phyloP scores from a whole-genome alignment of 2,888 invertebrate genomes.

The Panopea generosa region DNA sequence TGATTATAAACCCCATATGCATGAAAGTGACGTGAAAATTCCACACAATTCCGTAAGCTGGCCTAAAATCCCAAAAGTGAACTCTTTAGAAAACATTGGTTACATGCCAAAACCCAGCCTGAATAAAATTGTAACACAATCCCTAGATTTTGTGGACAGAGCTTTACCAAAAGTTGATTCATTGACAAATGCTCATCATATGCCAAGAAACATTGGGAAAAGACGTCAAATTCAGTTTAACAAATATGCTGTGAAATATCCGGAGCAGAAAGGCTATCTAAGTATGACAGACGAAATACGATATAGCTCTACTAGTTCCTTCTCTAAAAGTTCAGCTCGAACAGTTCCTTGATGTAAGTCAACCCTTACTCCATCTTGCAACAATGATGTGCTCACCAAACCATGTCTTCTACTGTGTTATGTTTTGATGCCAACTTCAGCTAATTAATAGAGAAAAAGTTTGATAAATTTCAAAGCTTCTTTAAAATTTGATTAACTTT shows the following conservation, averaged over 20 bases:
- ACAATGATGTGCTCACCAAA: no score
- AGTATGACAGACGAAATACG: constrained; percentile 54
- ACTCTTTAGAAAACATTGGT: constrained; percentile 87
- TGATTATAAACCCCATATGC: constrained; percentile 64
- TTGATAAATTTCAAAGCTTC: no score
- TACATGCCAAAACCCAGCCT: constrained; percentile 89
- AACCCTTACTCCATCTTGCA: constrained; percentile 30
- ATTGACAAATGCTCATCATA: constrained; percentile 69
- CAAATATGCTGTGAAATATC: constrained; percentile 51
- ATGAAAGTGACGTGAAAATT: constrained; percentile 56
- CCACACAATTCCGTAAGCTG: constrained; percentile 47
- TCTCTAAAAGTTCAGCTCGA: constrained; percentile 50
- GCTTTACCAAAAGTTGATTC: constrained; percentile 68
- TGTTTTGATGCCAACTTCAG: no score
- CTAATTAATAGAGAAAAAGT: no score
- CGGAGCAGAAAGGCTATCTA: constrained; percentile 59
- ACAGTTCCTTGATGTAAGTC: constrained; percentile 61
- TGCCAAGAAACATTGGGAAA: constrained; percentile 51
- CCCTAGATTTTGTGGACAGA: constrained; percentile 46
- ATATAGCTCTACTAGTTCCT: constrained; percentile 32
- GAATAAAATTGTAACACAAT: constrained; percentile 43
- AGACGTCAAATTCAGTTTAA: constrained; percentile 49
- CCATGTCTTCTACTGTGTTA: no score
- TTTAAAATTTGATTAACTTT: no score
- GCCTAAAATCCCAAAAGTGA: constrained; percentile 59